Conservation (phyloP, 2,888 invertebrate genomes). For the Phoenoteleia sp. region DNA sequence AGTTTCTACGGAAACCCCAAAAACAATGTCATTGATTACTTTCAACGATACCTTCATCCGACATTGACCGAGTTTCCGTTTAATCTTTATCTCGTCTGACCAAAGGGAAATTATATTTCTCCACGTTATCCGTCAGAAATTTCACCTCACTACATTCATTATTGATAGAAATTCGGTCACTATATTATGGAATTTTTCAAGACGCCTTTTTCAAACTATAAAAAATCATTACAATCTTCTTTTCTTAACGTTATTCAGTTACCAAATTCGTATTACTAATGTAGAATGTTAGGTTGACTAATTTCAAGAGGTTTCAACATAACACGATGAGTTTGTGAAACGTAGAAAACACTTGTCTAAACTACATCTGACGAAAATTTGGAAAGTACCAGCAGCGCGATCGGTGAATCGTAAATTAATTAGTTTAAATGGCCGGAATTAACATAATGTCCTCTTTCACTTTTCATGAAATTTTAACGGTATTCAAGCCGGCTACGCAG, state of each 20-base stretch:
- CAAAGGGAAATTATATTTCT: constrained; percentile 33
- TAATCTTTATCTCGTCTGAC: constrained; percentile 27
- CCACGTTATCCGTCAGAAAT: not conserved
- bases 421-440: constrained; percentile 14
- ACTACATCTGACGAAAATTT: not conserved
- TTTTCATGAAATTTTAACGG: constrained; percentile 55
- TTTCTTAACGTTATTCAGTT: not conserved
- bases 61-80: constrained; percentile 63
- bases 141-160: constrained; percentile 4
- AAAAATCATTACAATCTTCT: not conserved
- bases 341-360: not conserved
- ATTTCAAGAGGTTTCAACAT: not conserved
- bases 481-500: constrained; percentile 1
- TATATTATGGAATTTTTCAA: not conserved
- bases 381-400: not conserved
- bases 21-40: constrained; percentile 55
- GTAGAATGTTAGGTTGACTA: constrained; percentile 4
- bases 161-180: not conserved
- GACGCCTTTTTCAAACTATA: not conserved
- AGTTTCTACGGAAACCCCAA: constrained; percentile 41
- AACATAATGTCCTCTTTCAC: constrained; percentile 55
- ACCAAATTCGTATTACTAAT: not conserved
- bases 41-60: constrained; percentile 41
- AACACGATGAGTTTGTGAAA: constrained; percentile 33
- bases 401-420: constrained; percentile 12